These are phyloP conservation scores for Trichogramma dendrolimi DNA, from an alignment of 2,888 invertebrate genomes.

Conservation along the genomic window DNA sequence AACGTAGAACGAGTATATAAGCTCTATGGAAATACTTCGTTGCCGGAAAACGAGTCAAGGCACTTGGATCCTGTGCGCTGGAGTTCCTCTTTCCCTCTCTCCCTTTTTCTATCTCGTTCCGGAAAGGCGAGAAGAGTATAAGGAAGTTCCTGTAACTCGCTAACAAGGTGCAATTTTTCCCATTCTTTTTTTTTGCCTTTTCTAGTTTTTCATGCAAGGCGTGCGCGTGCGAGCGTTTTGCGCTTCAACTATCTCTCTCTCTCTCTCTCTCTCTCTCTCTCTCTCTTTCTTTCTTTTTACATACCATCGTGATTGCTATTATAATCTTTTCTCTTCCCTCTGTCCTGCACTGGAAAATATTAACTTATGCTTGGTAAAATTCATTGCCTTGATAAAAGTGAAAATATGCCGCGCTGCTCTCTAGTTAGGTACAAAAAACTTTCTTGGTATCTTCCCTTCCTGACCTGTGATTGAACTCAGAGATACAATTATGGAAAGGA, in stretches of 20 bases:
- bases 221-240: conserved; percentile 5
- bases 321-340: too few relatives aligned
- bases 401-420: too few relatives aligned
- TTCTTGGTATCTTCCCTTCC: too few relatives aligned
- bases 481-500: too few relatives aligned
- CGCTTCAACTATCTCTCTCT: conserved; percentile 16
- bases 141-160: conserved; percentile 18
- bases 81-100: conserved; percentile 4
- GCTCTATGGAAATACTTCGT: conserved; percentile 16
- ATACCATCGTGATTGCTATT: too few relatives aligned
- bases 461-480: too few relatives aligned
- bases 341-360: too few relatives aligned
- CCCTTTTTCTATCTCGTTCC: not conserved
- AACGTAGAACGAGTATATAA: too few relatives aligned
- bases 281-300: too few relatives aligned
- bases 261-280: conserved; percentile 8
- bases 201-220: conserved; percentile 1
- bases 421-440: too few relatives aligned
- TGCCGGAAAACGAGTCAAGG: conserved; percentile 4
- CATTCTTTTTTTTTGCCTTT: not conserved
- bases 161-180: conserved; percentile 20
- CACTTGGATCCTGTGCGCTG: not conserved
- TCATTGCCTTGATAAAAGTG: too few relatives aligned
- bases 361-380: too few relatives aligned
- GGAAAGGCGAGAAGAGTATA: not conserved